Evolutionary conservation across 2,113 vertebrate genomes (phyloP).

Genomic region (Nycticorax nycticorax): DNA sequence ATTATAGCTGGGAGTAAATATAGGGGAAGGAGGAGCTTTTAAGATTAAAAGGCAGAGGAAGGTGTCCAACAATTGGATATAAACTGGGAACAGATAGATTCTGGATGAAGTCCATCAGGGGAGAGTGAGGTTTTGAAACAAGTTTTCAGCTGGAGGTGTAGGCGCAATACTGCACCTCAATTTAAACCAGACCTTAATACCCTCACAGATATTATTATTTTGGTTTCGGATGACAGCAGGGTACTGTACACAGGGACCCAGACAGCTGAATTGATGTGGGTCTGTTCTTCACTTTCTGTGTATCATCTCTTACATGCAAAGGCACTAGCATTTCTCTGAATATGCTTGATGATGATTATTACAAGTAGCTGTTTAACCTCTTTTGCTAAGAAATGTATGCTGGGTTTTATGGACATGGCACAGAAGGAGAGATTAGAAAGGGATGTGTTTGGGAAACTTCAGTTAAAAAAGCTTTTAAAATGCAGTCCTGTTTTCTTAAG

Average conservation of each 20-base stretch:
- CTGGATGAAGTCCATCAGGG: not conserved
- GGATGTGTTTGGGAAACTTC: not conserved
- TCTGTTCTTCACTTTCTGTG: not conserved
- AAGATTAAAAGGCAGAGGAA: not conserved
- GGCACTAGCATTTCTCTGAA: not conserved
- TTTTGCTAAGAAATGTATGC: not conserved
- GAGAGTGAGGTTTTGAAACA: not conserved
- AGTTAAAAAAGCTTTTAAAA: not conserved
- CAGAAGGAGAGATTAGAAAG: not conserved
- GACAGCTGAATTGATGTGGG: not conserved
- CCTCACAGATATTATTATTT: not conserved
- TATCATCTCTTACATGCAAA: not conserved
- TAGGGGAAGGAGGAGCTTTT: not conserved
- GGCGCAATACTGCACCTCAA: not conserved
- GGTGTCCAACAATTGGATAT: not conserved
- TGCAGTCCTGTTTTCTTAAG: not conserved
- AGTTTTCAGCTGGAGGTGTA: not conserved
- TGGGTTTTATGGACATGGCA: not conserved
- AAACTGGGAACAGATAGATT: not conserved
- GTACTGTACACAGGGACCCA: not conserved
- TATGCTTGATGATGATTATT: not conserved
- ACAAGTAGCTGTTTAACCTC: not conserved
- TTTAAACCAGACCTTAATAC: not conserved
- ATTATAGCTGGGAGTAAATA: not conserved
- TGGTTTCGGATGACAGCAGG: not conserved